Evolutionary conservation across 2,888 invertebrate genomes (phyloP).

Genomic region (Apeira syringaria): DNA sequence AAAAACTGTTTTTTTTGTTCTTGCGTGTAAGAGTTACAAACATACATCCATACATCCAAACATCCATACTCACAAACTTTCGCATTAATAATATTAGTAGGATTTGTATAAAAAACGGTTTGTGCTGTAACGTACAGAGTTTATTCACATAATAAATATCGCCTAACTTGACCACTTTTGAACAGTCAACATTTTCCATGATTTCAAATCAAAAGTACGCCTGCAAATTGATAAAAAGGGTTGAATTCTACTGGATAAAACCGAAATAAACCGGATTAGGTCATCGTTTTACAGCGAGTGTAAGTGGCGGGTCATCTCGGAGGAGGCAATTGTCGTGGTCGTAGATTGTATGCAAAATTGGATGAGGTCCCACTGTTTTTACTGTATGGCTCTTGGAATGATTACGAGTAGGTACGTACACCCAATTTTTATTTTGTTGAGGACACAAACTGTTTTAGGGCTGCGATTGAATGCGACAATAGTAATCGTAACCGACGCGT

Average conservation of each 20-base stretch:
- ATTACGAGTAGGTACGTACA: conserved; percentile 54
- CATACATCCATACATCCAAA: too few species aligned
- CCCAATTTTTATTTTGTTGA: conserved; percentile 68
- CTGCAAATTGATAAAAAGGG: conserved; percentile 69
- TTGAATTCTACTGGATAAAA: conserved; percentile 74
- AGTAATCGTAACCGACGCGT: conserved; percentile 72
- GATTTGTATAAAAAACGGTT: too few species aligned
- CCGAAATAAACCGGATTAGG: conserved; percentile 82
- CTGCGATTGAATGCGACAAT: conserved; percentile 81
- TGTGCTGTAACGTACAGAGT: too few species aligned
- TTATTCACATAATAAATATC: too few species aligned
- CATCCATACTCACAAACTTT: too few species aligned
- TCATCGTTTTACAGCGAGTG: conserved; percentile 78
- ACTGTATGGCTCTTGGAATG: conserved; percentile 69
- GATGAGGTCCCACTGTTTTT: conserved; percentile 79
- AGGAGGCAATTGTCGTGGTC: conserved; percentile 79
- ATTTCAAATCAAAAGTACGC: conserved; percentile 52
- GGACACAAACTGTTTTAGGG: conserved; percentile 65
- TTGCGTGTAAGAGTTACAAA: too few species aligned
- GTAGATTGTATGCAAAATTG: conserved; percentile 83
- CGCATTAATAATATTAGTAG: too few species aligned
- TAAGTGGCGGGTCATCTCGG: conserved; percentile 80
- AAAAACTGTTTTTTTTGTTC: too few species aligned
- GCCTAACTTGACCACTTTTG: too few species aligned
- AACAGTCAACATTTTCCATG: too few species aligned